These are phyloP conservation scores for Darwinula stevensoni DNA, from an alignment of 2,888 invertebrate species.

Conservation along the genomic window DNA sequence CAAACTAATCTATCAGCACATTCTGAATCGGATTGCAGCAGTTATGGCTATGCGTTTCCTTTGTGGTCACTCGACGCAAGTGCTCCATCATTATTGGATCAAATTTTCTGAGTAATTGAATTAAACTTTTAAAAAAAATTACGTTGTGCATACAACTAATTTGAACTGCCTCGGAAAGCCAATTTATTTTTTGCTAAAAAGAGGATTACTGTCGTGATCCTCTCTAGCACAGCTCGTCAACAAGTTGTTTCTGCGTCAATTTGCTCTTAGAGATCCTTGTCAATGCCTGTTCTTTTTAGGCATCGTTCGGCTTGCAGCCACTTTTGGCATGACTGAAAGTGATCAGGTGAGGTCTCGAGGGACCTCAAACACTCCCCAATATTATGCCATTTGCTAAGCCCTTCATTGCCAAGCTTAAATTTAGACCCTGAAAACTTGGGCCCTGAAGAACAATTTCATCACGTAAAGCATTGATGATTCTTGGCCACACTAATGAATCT, in stretches of 20 bases:
- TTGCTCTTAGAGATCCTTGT: neutral
- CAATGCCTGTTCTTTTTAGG: neutral
- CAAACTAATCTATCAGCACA: conserved; percentile 13
- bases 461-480: neutral
- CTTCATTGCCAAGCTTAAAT: neutral
- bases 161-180: conserved; percentile 7
- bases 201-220: conserved; percentile 7
- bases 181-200: conserved; percentile 7
- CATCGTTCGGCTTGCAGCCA: neutral
- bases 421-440: neutral
- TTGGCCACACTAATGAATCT: neutral
- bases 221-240: conserved; percentile 4
- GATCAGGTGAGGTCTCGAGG: neutral
- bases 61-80: conserved; percentile 5
- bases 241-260: neutral
- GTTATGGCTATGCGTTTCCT: conserved; percentile 11
- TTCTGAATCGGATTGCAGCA: conserved; percentile 13
- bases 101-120: conserved; percentile 8
- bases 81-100: conserved; percentile 7
- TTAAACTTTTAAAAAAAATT: conserved; percentile 8
- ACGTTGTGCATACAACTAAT: conserved; percentile 4
- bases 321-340: neutral
- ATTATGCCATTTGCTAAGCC: neutral
- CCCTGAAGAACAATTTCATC: neutral
- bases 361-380: neutral